Evolutionary conservation across 2,888 invertebrate genomes (phyloP).

Genomic region (Caenorhabditis sp.): DNA sequence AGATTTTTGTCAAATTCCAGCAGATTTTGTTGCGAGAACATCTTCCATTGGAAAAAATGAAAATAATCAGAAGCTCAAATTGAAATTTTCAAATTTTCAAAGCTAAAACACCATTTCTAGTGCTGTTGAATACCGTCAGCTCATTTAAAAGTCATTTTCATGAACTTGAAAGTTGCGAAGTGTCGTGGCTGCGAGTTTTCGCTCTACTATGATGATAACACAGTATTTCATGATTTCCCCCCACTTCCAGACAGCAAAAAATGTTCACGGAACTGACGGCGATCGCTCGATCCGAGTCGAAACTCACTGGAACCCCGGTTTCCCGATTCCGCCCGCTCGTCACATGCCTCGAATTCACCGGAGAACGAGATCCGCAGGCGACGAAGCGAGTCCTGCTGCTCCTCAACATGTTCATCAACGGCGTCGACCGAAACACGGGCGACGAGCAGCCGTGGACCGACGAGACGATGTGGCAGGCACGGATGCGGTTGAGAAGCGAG

Average conservation of each 20-base stretch:
- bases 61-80: too few relatives aligned
- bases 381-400: constrained; percentile 57
- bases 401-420: constrained; percentile 67
- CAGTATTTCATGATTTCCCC: neutral
- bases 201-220: too few relatives aligned
- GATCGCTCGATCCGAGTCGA: constrained; percentile 37
- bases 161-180: too few relatives aligned
- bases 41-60: too few relatives aligned
- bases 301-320: neutral
- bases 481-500: constrained; percentile 70
- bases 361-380: constrained; percentile 27
- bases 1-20: too few relatives aligned
- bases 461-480: constrained; percentile 68
- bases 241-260: constrained; percentile 65
- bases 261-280: constrained; percentile 62
- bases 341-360: constrained; percentile 59
- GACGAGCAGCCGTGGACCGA: constrained; percentile 86
- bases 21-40: too few relatives aligned
- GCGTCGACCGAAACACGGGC: constrained; percentile 85
- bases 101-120: too few relatives aligned
- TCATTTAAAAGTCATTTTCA: too few relatives aligned
- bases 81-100: too few relatives aligned
- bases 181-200: too few relatives aligned
- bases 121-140: too few relatives aligned
- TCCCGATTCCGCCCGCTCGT: constrained; percentile 66